These are phyloP conservation scores for Mobula birostris DNA, from an alignment of 2,113 vertebrate species.

Conservation along the genomic window DNA sequence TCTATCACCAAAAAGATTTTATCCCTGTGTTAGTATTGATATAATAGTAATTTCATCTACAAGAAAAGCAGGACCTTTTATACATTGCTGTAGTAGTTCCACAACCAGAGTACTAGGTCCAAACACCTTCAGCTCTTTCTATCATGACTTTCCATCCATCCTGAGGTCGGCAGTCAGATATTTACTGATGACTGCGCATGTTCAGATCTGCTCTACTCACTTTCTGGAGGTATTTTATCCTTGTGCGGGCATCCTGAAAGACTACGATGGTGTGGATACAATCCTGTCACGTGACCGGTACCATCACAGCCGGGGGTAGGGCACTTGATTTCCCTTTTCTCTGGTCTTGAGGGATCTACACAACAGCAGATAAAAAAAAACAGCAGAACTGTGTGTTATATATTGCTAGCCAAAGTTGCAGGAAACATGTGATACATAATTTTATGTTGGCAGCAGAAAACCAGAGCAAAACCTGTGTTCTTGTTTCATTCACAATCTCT, in stretches of 20 bases:
- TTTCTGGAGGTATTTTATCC: conserved; percentile 96
- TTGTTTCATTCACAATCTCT: background rate
- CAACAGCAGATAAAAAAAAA: conserved; percentile 35
- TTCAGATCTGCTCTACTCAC: conserved; percentile 60
- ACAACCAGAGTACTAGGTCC: too few relatives aligned
- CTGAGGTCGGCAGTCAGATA: too few relatives aligned
- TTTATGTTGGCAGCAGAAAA: background rate
- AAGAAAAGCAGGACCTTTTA: background rate
- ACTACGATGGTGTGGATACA: conserved; percentile 96
- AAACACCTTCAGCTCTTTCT: too few relatives aligned
- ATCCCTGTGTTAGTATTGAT: background rate
- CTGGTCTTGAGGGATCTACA: conserved; percentile 77
- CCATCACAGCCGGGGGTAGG: conserved; percentile 94
- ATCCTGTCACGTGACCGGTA: conserved; percentile 88
- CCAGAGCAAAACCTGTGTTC: background rate
- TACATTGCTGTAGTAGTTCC: too few relatives aligned
- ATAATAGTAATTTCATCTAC: background rate
- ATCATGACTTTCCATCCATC: too few relatives aligned
- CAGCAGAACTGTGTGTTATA: background rate
- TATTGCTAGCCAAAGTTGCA: background rate
- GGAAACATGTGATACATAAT: background rate
- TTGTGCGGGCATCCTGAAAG: conserved; percentile 97
- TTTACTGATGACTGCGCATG: too few relatives aligned
- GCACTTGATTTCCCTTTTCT: conserved; percentile 95
- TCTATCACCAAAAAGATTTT: background rate